These are phyloP conservation scores for Laticauda colubrina DNA, from an alignment of 2,113 vertebrate genomes.

Conservation along the genomic window DNA sequence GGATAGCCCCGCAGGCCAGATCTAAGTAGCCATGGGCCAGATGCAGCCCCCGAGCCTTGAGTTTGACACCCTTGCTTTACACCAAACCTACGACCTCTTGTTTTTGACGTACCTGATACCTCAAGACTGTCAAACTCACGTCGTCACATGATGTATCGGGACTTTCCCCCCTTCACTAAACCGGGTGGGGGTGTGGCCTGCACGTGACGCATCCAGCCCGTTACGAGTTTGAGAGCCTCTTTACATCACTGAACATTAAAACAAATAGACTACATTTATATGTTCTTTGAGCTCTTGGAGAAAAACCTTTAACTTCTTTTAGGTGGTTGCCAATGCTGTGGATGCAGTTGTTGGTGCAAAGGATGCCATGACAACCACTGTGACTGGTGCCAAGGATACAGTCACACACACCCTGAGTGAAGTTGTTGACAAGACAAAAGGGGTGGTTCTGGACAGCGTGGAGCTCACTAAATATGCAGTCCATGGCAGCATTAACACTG, in stretches of 20 bases:
- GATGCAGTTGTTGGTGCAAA: slow-evolving; percentile 74
- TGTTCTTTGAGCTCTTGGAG: not conserved
- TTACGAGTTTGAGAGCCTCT: not conserved
- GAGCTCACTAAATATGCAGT: slow-evolving; percentile 82
- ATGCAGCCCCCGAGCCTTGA: too few species aligned
- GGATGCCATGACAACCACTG: slow-evolving; percentile 69
- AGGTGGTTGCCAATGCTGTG: slow-evolving; percentile 78
- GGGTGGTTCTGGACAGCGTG: slow-evolving; percentile 78
- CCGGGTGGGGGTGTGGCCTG: too few species aligned
- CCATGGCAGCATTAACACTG: slow-evolving; percentile 75
- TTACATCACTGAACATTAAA: not conserved
- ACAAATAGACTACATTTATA: not conserved
- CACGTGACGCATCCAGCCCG: too few species aligned
- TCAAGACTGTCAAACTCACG: too few species aligned
- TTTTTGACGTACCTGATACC: not conserved
- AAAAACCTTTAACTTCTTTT: not conserved
- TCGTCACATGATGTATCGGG: too few species aligned
- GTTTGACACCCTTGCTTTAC: too few species aligned
- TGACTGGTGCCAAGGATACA: slow-evolving; percentile 75
- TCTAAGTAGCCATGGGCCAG: too few species aligned
- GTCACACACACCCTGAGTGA: slow-evolving; percentile 77
- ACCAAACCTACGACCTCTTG: not conserved
- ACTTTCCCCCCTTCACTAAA: too few species aligned
- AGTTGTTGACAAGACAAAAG: slow-evolving; percentile 73
- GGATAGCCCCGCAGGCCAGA: too few species aligned